Base-by-base conservation (phyloP, 2,888 invertebrate genomes). In the Drosophila stalkeri region DNA sequence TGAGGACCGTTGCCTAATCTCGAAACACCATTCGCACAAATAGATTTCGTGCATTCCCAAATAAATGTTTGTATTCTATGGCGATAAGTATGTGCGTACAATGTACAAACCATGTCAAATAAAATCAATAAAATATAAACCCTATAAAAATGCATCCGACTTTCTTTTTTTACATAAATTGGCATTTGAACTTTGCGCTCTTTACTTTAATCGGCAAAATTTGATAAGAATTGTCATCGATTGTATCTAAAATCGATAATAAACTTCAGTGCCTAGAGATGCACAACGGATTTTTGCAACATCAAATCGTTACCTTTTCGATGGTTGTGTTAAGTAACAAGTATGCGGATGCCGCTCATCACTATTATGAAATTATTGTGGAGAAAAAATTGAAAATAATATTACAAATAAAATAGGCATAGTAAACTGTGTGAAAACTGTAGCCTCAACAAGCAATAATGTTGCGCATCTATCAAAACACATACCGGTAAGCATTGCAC, bases 391-490 rank as follows among this genome's bases (percentile, higher is more conserved):
- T 71, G 62, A 64, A 68, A 69, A 71, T 71, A 75, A 68, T 74
- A 70, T 60, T 49, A 44, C 33, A 69, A 63, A 41, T n/a, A 65
- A 66, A 20, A 63, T 51, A 64, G 23, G 57, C 63, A 59, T 44
- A 77, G 79, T 57, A 72, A 81, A 55, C 75, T 72, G 76, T 69
- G 75, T 65, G 74, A 60, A 72, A 83, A 64, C 68, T 72, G 67
- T 70, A 76, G 63, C 59, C 57, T 65, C 27, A 64, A 77, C 49
- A 52, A 66, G 74, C 76, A 63, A 87, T 72, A 57, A 90, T 90
- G 90, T 75, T 91, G 74, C 90, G 90, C 77, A 75, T 83, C 76
- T 79, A 86, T 61, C 89, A 81, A 59, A 82, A 82, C 60, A 72
- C 86, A 62, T 80, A 82, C 63, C 81, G 91, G 91, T 91, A 80